These are phyloP conservation scores for Sorex fumeus DNA, from an alignment of 2,113 vertebrate species.

Conservation along the genomic window DNA sequence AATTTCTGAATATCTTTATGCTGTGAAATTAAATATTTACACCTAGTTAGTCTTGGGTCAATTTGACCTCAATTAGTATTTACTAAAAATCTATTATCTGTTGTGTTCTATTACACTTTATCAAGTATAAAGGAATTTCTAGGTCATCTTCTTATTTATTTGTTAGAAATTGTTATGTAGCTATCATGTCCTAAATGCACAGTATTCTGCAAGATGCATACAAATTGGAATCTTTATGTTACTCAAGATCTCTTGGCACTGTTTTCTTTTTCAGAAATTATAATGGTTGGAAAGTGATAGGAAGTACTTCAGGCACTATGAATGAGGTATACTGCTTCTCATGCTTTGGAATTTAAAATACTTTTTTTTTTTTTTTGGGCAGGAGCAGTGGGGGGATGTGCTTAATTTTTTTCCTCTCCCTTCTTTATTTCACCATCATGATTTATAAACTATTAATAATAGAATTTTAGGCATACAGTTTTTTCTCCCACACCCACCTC, in stretches of 20 bases:
- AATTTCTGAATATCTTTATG: not conserved
- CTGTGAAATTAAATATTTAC: slow-evolving; percentile 6
- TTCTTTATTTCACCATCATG: too few species aligned
- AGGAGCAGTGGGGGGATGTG: too few species aligned
- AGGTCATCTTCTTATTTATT: not conserved
- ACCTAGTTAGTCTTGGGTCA: not conserved
- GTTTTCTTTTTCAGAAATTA: slow-evolving; percentile 22
- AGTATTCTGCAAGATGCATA: not conserved
- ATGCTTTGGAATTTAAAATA: slow-evolving; percentile 28
- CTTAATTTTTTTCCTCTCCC: too few species aligned
- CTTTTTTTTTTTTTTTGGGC: too few species aligned
- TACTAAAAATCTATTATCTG: not conserved
- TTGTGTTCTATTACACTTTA: not conserved
- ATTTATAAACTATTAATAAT: too few species aligned
- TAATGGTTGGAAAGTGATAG: not conserved
- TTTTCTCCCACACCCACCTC: too few species aligned
- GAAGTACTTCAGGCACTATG: not conserved
- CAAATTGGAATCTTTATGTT: not conserved
- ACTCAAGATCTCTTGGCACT: not conserved
- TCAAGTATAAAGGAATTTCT: not conserved
- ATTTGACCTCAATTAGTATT: not conserved
- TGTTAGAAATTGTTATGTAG: not conserved
- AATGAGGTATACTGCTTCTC: not conserved
- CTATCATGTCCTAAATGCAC: not conserved
- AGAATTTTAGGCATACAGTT: too few species aligned